Evolutionary conservation across 2,113 vertebrate species (phyloP), one percentile per base, ranked within the genome.

Genomic region (Chaetorhynchus papuensis): DNA sequence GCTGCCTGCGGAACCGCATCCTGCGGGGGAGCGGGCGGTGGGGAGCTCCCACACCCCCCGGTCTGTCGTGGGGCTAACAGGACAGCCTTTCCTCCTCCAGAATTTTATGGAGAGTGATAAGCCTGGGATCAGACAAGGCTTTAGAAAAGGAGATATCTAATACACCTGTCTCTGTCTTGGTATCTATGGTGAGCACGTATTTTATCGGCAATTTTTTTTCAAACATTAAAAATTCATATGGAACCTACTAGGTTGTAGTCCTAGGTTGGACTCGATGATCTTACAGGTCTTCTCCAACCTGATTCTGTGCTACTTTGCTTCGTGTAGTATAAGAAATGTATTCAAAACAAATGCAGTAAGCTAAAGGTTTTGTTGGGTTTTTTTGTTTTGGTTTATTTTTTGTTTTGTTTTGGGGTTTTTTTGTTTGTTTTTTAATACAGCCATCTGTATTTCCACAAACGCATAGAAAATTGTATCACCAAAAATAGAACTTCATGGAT

Each of bases 141-240:
- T 85, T 79, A 22, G 57, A 9, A 56, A 35, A 88, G 83, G 12
- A 6, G 3, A 6, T 42, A 7, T n/a, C 24, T 10, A 0, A 0
- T 19, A 13, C 69, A 71, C 37, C 60, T 66, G 50, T 21, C 42
- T 72, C 33, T 49, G 1, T 33, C 56, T 18, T 26, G 56, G 5
- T 41, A 1, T 8, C 1, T 14, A 0, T 19, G 3, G 17, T 4
- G 22, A 49, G n/a, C 23, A 2, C 0, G 4, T 60, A 3, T 69
- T 89, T 65, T 44, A 54, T n/a, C 15, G 9, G 45, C 30, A 33
- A 0, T 44, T 90, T 91, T 77, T 11, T 28, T 31, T 7, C 37
- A 10, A 30, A 20, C 21, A 4, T 26, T 65, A 70, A 70, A 74
- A 69, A 74, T 54, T 31, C 12, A 1, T 28, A 2, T 4, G 22